phyloP scores from a whole-genome alignment of 2,888 invertebrate species.

The Chorisops tibialis region DNA sequence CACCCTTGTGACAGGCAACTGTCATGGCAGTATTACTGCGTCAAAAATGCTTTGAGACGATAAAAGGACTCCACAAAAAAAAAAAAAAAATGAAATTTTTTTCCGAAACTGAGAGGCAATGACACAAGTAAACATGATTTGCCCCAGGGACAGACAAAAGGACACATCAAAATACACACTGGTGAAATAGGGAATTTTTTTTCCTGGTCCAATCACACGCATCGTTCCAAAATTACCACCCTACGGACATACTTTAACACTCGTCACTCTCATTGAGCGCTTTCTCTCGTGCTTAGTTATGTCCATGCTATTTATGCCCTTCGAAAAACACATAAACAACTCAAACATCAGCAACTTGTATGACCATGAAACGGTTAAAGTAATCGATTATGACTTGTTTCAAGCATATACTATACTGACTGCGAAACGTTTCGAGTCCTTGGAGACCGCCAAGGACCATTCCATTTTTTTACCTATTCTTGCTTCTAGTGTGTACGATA shows the following conservation, averaged over 20 bases:
- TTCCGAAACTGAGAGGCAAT: neutral
- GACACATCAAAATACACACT: too few species aligned
- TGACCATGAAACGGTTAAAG: neutral
- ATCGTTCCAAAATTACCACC: neutral
- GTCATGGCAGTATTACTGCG: conserved; percentile 8
- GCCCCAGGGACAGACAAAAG: too few species aligned
- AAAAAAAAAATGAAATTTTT: neutral
- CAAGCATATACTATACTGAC: too few species aligned
- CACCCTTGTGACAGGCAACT: neutral
- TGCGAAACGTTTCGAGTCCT: too few species aligned
- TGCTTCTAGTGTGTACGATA: too few species aligned
- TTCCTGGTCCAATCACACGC: too few species aligned
- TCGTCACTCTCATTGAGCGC: neutral
- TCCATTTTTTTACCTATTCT: too few species aligned
- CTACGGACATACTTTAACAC: neutral
- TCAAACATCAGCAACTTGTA: neutral
- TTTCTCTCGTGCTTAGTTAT: neutral
- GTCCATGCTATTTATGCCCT: neutral
- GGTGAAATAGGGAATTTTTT: too few species aligned
- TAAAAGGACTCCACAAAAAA: neutral
- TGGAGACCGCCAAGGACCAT: too few species aligned
- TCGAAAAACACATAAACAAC: neutral
- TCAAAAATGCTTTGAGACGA: neutral
- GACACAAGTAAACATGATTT: neutral
- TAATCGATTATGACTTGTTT: neutral